Conservation (phyloP, 2,113 vertebrate species). For the Pteruthius melanotis region DNA sequence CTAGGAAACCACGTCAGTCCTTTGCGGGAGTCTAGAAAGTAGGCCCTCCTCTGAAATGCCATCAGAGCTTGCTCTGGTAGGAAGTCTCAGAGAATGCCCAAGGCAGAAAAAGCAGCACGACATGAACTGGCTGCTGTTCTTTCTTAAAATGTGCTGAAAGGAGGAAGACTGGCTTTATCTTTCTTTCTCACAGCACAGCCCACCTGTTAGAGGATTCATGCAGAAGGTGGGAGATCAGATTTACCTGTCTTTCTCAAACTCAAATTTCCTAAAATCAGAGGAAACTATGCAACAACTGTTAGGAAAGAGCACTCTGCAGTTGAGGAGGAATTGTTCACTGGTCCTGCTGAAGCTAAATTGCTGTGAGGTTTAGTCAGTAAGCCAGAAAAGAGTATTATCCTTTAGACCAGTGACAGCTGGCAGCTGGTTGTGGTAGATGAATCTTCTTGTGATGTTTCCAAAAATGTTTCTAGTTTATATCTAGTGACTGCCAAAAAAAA, state of each 20-base stretch:
- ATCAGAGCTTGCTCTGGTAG: neutral
- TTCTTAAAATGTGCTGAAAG: neutral
- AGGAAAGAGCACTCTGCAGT: neutral
- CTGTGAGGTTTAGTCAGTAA: neutral
- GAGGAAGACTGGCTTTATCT: neutral
- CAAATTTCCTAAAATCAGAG: neutral
- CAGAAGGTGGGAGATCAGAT: neutral
- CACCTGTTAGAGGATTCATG: neutral
- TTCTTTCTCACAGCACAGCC: neutral
- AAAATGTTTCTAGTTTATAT: neutral
- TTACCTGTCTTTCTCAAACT: neutral
- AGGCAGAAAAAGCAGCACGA: neutral
- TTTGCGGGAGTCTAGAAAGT: neutral
- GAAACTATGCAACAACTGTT: neutral
- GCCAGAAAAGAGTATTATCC: neutral
- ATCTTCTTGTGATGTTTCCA: neutral
- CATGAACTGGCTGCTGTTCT: neutral
- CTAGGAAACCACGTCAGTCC: neutral
- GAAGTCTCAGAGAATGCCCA: neutral
- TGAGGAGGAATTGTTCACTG: neutral
- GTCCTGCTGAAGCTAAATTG: neutral
- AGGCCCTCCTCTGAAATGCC: neutral
- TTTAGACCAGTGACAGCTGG: neutral
- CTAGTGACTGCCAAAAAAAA: neutral
- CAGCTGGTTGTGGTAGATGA: neutral